A percentile compares a stretch with the other conserved stretches of the same genome.
phyloP scores from a whole-genome alignment of 1,140 invertebrate genomes.

The Drosophila quadrilineata region DNA sequence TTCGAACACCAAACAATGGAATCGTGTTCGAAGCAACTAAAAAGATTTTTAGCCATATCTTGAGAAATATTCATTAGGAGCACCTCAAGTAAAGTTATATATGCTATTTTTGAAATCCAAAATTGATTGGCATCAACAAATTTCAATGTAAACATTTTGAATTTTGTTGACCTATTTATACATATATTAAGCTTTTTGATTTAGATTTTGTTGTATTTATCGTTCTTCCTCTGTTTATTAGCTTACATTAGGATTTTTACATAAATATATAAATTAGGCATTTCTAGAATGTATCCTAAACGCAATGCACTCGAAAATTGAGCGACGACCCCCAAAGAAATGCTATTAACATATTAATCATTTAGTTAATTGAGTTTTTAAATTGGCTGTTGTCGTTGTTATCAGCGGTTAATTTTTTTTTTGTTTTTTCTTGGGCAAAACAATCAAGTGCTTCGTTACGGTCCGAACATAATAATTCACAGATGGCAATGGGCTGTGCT shows the following conservation, averaged over 20 bases:
- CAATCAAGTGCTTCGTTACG: slow-evolving; percentile 24
- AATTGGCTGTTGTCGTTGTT: slow-evolving; percentile 8
- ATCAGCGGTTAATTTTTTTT: too few species aligned
- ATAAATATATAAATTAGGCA: slow-evolving; percentile 74
- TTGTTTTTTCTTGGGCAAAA: slow-evolving; percentile 6
- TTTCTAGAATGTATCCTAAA: slow-evolving; percentile 58
- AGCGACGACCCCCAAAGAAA: slow-evolving; percentile 31
- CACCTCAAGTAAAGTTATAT: too few species aligned
- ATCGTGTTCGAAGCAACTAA: too few species aligned
- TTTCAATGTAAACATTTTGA: not conserved
- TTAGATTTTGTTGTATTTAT: slow-evolving; percentile 60
- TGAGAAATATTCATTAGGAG: too few species aligned
- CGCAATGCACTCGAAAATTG: slow-evolving; percentile 50
- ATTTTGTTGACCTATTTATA: slow-evolving; percentile 18
- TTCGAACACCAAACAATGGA: too few species aligned
- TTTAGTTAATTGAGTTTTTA: slow-evolving; percentile 14
- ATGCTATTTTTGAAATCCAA: too few species aligned
- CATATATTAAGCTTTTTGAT: slow-evolving; percentile 65
- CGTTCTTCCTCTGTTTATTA: too few species aligned
- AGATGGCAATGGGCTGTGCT: slow-evolving; percentile 23
- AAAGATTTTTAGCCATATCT: too few species aligned
- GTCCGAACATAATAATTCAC: slow-evolving; percentile 19
- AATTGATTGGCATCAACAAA: too few species aligned
- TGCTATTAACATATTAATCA: slow-evolving; percentile 22
- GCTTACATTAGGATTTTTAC: slow-evolving; percentile 71